Conservation (phyloP, 1,140 invertebrate genomes). For the Arion vulgaris region DNA sequence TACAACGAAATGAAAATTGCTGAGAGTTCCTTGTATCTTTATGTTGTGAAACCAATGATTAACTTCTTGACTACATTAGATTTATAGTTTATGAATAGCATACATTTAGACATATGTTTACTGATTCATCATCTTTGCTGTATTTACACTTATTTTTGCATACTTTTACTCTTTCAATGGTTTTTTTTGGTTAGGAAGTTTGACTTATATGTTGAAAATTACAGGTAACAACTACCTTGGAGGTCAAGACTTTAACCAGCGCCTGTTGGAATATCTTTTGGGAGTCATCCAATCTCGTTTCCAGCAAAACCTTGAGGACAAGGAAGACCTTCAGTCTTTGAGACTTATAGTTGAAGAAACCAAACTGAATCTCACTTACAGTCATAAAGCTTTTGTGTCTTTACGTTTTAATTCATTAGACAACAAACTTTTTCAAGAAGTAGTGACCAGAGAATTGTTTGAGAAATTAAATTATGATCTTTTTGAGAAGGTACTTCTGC, state of each 20-base stretch:
- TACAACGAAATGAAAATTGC: too few species aligned
- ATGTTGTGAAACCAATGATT: too few species aligned
- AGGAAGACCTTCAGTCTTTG: constrained; percentile 73
- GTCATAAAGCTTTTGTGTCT: constrained; percentile 56
- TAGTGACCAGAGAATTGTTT: constrained; percentile 68
- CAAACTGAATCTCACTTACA: constrained; percentile 72
- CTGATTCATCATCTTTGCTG: too few species aligned
- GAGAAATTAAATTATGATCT: constrained; percentile 73
- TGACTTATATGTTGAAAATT: not conserved
- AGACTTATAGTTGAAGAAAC: constrained; percentile 72
- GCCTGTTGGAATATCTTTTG: constrained; percentile 66
- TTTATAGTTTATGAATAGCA: too few species aligned
- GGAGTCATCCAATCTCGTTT: constrained; percentile 59
- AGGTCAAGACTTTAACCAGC: constrained; percentile 75
- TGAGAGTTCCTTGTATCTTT: too few species aligned
- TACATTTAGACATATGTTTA: too few species aligned
- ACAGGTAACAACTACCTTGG: constrained; percentile 74
- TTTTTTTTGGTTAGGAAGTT: not conserved
- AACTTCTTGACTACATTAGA: too few species aligned
- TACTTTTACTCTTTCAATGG: too few species aligned
- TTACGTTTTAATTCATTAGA: constrained; percentile 65
- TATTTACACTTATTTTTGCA: too few species aligned
- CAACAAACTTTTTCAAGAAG: constrained; percentile 52
- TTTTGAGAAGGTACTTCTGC: constrained; percentile 70
- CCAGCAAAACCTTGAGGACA: constrained; percentile 64